Conservation (phyloP, 92 coral and sea anemone genomes). For the Paramuricea clavata region DNA sequence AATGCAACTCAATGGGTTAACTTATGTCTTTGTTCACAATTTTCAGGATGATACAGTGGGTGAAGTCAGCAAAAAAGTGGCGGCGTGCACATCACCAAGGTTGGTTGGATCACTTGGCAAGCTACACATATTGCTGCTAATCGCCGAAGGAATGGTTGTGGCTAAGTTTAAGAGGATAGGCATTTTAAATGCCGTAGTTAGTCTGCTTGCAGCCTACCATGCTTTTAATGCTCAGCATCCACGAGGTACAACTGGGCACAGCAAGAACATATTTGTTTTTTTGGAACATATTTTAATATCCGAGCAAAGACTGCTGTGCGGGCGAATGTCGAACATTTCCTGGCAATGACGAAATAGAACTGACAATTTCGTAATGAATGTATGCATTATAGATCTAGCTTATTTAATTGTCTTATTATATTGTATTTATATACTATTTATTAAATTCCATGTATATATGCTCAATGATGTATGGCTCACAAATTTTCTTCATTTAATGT, state of each 20-base stretch:
- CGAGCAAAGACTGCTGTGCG: too few relatives aligned
- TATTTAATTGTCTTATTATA: too few relatives aligned
- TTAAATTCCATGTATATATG: too few relatives aligned
- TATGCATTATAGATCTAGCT: too few relatives aligned
- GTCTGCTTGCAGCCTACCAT: slow-evolving; percentile 17
- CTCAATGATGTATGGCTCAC: too few relatives aligned
- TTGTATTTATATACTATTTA: too few relatives aligned
- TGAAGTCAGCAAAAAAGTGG: neutral
- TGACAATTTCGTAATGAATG: too few relatives aligned
- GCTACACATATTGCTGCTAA: neutral
- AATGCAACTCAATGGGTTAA: too few relatives aligned
- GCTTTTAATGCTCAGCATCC: slow-evolving; percentile 5
- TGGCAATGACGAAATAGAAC: too few relatives aligned
- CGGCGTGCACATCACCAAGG: neutral
- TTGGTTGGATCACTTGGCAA: slow-evolving; percentile 11
- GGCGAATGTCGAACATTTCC: too few relatives aligned
- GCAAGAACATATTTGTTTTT: slow-evolving; percentile 36
- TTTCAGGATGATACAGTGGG: neutral
- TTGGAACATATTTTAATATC: too few relatives aligned
- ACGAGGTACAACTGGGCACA: slow-evolving; percentile 24
- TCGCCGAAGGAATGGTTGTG: slow-evolving; percentile 31
- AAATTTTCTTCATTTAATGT: too few relatives aligned
- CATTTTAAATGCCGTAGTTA: slow-evolving; percentile 18
- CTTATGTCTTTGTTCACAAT: neutral
- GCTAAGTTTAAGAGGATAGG: slow-evolving; percentile 7